These are phyloP conservation scores for Frankliniella fusca DNA, from an alignment of 2,888 invertebrate species.

Conservation along the genomic window DNA sequence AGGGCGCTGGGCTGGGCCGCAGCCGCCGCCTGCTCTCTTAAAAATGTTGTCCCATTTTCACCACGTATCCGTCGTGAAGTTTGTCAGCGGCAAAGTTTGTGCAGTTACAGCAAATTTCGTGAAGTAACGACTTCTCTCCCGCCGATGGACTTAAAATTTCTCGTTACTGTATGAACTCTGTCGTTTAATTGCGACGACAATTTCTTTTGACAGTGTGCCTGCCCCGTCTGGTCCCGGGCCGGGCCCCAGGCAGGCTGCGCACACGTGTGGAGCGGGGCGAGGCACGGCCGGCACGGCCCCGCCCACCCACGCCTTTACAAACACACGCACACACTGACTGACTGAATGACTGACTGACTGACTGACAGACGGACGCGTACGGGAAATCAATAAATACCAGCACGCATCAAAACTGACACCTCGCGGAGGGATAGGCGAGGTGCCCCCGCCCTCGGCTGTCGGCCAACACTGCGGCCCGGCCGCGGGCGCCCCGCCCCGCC, in stretches of 20 bases:
- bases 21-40: neutral
- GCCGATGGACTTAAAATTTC: no score
- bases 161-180: no score
- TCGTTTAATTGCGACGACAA: no score
- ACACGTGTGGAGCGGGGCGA: neutral
- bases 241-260: neutral
- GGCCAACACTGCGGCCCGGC: neutral
- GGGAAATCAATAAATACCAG: conserved; percentile 17
- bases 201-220: no score
- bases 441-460: neutral
- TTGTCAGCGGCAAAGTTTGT: no score
- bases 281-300: neutral
- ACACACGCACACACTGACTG: neutral
- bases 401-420: conserved; percentile 7
- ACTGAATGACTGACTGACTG: neutral
- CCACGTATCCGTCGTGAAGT: no score
- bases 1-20: neutral
- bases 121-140: no score
- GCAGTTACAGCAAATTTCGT: no score
- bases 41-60: no score
- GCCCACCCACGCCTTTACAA: conserved; percentile 23
- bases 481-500: neutral
- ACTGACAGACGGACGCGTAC: neutral
- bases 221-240: neutral
- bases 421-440: neutral